These are phyloP conservation scores for Nemapogon koenigi DNA, from an alignment of 2,888 invertebrate genomes.

Conservation along the genomic window DNA sequence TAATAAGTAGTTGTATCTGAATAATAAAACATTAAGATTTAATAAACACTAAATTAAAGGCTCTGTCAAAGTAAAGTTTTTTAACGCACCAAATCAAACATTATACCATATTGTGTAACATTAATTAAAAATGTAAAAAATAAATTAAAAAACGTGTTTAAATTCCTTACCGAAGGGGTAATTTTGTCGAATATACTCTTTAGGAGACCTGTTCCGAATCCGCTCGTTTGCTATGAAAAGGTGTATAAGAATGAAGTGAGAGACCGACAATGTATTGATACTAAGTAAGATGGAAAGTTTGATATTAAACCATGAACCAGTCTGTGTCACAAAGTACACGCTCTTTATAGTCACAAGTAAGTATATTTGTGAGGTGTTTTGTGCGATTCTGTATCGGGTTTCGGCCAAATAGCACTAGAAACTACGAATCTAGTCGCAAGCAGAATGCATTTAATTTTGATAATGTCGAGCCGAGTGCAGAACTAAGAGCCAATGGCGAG, in stretches of 20 bases:
- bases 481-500: constrained; percentile 53
- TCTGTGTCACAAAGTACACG: constrained; percentile 65
- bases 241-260: constrained; percentile 64
- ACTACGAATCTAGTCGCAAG: constrained; percentile 63
- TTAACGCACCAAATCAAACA: constrained; percentile 39
- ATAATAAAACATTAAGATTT: constrained; percentile 16
- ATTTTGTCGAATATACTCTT: constrained; percentile 69
- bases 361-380: constrained; percentile 53
- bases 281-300: constrained; percentile 35
- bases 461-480: constrained; percentile 60
- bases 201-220: constrained; percentile 67
- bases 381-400: constrained; percentile 51
- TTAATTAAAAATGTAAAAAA: constrained; percentile 40
- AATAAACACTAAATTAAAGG: constrained; percentile 34
- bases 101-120: constrained; percentile 21
- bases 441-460: constrained; percentile 60
- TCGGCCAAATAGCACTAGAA: constrained; percentile 62
- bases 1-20: constrained; percentile 30
- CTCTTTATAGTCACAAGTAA: constrained; percentile 61
- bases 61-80: constrained; percentile 38
- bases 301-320: constrained; percentile 42
- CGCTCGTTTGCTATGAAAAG: constrained; percentile 64
- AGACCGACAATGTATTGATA: constrained; percentile 54
- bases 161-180: constrained; percentile 68
- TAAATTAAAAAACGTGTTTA: constrained; percentile 59